Percentiles rank a stretch among this genome's conserved stretches.
These are phyloP conservation scores for Pipistrellus nathusii DNA, from an alignment of 2,797 vertebrate genomes.

Conservation along the genomic window DNA sequence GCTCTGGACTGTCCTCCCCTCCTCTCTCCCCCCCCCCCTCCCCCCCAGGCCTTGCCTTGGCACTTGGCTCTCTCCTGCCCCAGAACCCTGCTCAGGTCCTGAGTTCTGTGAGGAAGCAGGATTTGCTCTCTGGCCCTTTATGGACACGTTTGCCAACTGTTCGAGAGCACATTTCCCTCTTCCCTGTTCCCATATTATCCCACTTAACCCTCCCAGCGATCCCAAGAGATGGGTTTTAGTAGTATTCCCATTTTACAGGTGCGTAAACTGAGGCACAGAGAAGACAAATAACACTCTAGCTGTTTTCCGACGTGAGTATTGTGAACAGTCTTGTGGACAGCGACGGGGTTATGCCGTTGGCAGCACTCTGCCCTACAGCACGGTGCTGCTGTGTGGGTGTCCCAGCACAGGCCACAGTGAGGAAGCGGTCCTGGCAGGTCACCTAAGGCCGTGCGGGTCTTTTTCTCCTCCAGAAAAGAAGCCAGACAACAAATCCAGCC, in stretches of 20 bases:
- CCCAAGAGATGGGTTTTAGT: not conserved
- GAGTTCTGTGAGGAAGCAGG: not conserved
- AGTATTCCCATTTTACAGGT: not conserved
- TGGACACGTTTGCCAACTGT: not conserved
- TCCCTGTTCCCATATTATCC: not conserved
- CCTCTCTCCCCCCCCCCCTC: not conserved
- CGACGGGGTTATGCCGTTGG: no score
- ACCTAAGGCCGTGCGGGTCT: not conserved
- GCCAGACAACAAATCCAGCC: not conserved
- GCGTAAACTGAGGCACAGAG: not conserved
- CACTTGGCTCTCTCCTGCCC: not conserved
- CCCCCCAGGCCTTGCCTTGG: not conserved
- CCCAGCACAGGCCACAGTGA: not conserved
- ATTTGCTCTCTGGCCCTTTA: no score
- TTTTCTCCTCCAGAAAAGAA: not conserved
- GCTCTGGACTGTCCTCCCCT: not conserved
- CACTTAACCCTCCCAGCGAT: not conserved
- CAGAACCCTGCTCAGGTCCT: not conserved
- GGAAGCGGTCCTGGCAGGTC: not conserved
- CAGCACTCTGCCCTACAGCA: fast-evolving
- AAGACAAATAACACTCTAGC: not conserved
- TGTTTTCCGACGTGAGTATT: not conserved
- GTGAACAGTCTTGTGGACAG: not conserved
- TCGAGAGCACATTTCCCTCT: not conserved
- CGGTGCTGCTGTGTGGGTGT: not conserved